Evolutionary conservation across 1,140 invertebrate genomes (phyloP).

Genomic region (Orchesella cincta): DNA sequence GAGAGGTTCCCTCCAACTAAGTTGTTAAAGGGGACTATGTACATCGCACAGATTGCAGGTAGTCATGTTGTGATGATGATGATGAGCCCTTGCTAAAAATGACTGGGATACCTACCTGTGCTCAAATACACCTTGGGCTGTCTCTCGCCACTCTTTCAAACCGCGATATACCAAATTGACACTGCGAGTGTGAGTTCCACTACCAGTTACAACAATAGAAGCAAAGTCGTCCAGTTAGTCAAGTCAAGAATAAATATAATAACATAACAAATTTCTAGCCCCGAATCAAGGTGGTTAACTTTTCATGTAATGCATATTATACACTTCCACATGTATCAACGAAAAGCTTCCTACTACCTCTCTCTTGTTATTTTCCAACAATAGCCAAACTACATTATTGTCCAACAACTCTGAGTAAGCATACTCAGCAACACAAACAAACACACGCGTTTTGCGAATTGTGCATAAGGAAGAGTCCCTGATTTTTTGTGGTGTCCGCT

Average conservation of each 20-base stretch:
- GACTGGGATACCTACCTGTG: no score
- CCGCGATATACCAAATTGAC: background rate
- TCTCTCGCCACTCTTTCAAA: background rate
- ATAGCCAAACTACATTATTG: no score
- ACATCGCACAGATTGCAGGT: background rate
- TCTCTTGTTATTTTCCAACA: no score
- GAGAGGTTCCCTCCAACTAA: background rate
- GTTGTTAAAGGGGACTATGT: background rate
- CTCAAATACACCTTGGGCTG: background rate
- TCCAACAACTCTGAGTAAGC: no score
- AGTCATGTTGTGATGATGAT: background rate
- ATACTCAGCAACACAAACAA: no score
- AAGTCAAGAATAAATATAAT: background rate
- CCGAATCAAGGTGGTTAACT: background rate
- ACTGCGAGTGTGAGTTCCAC: background rate
- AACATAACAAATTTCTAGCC: background rate
- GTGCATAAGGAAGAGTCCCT: no score
- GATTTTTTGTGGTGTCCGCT: no score
- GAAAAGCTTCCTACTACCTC: background rate
- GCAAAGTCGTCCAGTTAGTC: background rate
- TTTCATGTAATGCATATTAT: background rate
- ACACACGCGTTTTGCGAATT: no score
- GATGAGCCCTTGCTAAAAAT: no score
- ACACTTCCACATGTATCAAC: no score
- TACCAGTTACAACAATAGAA: background rate